These are phyloP conservation scores for Spheniscus humboldti DNA, from an alignment of 2,797 vertebrate species.

Conservation along the genomic window DNA sequence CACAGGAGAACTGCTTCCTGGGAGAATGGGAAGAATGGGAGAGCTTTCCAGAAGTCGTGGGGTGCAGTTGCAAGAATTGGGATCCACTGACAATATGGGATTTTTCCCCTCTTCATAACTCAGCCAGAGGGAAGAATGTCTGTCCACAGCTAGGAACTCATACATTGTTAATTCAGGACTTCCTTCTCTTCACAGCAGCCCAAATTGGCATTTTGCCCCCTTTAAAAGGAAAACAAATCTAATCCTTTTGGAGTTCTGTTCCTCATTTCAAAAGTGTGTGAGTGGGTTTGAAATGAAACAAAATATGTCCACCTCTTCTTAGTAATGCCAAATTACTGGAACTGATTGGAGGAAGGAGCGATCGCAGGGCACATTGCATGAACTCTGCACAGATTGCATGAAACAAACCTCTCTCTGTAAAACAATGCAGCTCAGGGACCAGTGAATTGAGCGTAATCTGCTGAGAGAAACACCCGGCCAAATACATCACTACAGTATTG, in stretches of 20 bases:
- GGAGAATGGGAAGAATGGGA: background rate
- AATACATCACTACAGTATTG: background rate
- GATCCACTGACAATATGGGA: background rate
- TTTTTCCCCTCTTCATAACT: background rate
- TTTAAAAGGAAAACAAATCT: constrained; percentile 43
- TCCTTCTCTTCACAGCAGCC: constrained; percentile 28
- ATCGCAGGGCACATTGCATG: background rate
- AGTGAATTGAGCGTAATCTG: background rate
- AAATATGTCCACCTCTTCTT: constrained; percentile 43
- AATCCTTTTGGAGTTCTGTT: constrained; percentile 46
- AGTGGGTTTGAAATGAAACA: constrained; percentile 48
- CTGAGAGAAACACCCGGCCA: background rate
- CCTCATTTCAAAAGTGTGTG: constrained; percentile 41
- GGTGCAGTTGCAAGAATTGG: background rate
- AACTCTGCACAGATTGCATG: background rate
- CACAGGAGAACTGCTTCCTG: background rate
- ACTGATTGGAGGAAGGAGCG: background rate
- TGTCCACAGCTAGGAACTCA: background rate
- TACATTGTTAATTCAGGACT: constrained; percentile 25
- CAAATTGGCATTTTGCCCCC: constrained; percentile 22
- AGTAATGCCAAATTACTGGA: background rate
- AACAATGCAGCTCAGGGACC: background rate
- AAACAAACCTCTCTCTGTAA: background rate
- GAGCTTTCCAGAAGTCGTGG: background rate
- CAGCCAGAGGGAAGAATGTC: background rate